Evolutionary conservation across 2,888 invertebrate species (phyloP), one percentile per base, ranked within the genome.

Genomic region (Aspidapion aeneum): DNA sequence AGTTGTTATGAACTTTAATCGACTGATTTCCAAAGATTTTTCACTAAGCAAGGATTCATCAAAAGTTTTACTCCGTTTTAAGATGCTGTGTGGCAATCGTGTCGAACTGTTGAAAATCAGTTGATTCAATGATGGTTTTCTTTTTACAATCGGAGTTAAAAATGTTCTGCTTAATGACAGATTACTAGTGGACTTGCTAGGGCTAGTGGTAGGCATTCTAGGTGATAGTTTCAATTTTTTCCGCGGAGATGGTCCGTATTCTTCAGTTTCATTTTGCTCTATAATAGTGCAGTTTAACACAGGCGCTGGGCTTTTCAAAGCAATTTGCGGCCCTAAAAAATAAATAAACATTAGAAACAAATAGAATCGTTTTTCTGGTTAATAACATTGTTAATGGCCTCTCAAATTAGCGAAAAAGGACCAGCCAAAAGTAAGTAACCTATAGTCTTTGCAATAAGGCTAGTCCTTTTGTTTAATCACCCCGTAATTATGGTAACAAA

Each of bases 61-160:
- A 21, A 63, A 49, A 1, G 61, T 56, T 48, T 17, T 63, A 20
- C 58, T 66, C 68, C 84, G 86, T 82, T 89, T 89, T 9, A 89
- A 78, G 69, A 89, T 89, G 63, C 88, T 88, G 62, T 87, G 87
- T 1, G 88, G 88, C 0, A 87, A 80, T 12, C 35, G 35, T 7
- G 35, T 7, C 35, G 35, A 35, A 35, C 35, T 35, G 35, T 12
- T 35, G 5, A 35, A 35, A 7, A 35, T 3, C 35, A 12, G 12
- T 21, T 66, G 66, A 7, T 69, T 64, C 60, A 68, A 68, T 56
- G 75, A 71, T 63, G 73, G 73, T 69, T 79, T 78, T 58, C 82
- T 75, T 64, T 77, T 77, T 0, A 85, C 80, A 12, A 85, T 82
- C 0, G 88, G 88, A 71, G 88, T 87, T 2, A 73, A 73, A 48